These are phyloP conservation scores for Mustela lutreola DNA, from an alignment of 2,113 vertebrate species.

Conservation along the genomic window DNA sequence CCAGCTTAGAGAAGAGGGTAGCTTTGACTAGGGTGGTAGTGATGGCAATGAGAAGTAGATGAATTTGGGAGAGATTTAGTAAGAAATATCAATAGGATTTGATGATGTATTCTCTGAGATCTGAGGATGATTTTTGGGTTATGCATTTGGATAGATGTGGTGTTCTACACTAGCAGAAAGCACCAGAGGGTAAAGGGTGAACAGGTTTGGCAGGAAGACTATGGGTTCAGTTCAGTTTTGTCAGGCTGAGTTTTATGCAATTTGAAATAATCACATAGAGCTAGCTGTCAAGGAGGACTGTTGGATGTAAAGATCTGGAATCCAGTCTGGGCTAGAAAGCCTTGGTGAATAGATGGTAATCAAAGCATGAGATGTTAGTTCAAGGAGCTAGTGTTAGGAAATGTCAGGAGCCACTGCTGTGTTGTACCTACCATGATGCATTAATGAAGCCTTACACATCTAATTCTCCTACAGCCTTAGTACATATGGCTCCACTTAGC, in stretches of 20 bases:
- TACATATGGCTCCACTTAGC: neutral
- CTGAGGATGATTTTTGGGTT: neutral
- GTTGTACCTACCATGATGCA: neutral
- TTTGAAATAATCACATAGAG: neutral
- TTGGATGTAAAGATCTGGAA: neutral
- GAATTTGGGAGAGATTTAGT: constrained; percentile 2
- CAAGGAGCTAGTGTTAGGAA: neutral
- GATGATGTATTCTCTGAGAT: neutral
- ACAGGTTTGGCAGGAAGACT: neutral
- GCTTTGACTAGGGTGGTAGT: neutral
- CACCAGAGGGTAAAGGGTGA: neutral
- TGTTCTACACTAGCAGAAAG: neutral
- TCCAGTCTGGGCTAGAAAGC: neutral
- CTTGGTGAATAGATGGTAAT: neutral
- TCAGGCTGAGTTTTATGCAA: neutral
- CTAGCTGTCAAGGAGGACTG: neutral
- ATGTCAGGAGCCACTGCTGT: neutral
- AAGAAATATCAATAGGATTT: neutral
- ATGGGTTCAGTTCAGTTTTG: neutral
- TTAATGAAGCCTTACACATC: neutral
- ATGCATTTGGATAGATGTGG: neutral
- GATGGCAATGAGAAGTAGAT: neutral
- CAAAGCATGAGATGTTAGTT: neutral
- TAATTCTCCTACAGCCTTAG: neutral
- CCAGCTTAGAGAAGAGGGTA: neutral